Percentiles rank a stretch among this genome's conserved stretches.
These are phyloP conservation scores for Megaustenia siamemsis DNA, from an alignment of 2,888 invertebrate genomes.

Conservation along the genomic window DNA sequence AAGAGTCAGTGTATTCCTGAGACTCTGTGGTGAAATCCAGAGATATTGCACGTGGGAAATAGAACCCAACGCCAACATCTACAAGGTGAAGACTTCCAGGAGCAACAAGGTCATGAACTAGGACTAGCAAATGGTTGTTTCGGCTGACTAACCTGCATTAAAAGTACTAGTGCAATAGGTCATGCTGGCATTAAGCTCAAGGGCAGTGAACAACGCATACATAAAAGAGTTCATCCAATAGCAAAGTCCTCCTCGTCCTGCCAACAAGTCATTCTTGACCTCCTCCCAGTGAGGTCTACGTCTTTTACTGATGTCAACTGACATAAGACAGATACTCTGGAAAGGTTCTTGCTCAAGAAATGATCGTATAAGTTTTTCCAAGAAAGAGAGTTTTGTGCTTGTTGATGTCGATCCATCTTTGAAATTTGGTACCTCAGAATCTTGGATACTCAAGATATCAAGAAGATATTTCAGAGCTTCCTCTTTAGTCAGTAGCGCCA, in stretches of 20 bases:
- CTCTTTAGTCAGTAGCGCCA: slow-evolving; percentile 2
- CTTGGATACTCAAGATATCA: background rate
- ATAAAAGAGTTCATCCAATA: slow-evolving; percentile 57
- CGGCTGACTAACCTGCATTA: slow-evolving; percentile 5
- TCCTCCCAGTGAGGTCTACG: slow-evolving; percentile 50
- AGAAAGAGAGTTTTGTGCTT: background rate
- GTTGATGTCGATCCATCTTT: background rate
- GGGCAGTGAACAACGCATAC: slow-evolving; percentile 51
- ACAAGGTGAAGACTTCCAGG: slow-evolving; percentile 54
- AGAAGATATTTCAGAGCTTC: background rate
- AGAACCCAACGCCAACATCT: slow-evolving; percentile 56
- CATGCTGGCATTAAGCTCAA: slow-evolving; percentile 51
- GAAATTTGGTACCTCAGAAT: background rate
- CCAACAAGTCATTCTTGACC: slow-evolving; percentile 54
- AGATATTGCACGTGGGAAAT: slow-evolving; percentile 54
- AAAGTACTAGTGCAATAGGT: slow-evolving; percentile 38
- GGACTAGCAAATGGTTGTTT: slow-evolving; percentile 55
- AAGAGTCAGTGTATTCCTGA: slow-evolving; percentile 54
- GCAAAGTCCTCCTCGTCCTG: slow-evolving; percentile 57
- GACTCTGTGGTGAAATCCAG: slow-evolving; percentile 58
- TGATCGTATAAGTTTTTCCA: slow-evolving; percentile 3
- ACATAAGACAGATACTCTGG: slow-evolving; percentile 57
- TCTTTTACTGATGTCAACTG: slow-evolving; percentile 12
- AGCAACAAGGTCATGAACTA: slow-evolving; percentile 52
- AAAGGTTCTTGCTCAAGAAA: slow-evolving; percentile 51